Conservation (phyloP, 2,888 invertebrate genomes). For the Lithodes maja region DNA sequence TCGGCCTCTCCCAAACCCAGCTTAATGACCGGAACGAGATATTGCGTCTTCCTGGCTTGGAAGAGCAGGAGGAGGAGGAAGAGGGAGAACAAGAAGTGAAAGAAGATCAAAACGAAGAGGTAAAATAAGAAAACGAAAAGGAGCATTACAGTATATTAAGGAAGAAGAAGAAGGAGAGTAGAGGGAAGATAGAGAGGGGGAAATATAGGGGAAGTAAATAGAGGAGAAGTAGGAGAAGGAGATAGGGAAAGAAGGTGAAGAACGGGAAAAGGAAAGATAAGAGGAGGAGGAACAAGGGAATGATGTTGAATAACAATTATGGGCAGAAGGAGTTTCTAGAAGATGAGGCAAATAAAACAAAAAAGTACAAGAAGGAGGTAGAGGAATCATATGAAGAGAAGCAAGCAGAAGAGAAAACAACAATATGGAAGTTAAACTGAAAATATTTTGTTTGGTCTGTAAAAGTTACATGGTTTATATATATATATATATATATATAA, state of each 20-base stretch:
- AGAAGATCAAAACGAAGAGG: neutral
- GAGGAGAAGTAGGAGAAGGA: neutral
- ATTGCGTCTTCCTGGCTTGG: neutral
- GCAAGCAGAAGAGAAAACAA: too few relatives aligned
- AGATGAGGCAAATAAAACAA: neutral
- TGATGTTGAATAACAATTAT: neutral
- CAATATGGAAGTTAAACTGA: too few relatives aligned
- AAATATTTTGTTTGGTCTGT: too few relatives aligned
- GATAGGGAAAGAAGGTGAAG: neutral
- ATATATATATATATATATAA: too few relatives aligned
- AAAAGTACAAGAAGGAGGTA: neutral
- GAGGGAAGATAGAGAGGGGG: neutral
- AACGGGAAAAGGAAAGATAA: neutral
- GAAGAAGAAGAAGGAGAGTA: neutral
- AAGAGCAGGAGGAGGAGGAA: neutral
- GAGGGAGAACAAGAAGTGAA: neutral
- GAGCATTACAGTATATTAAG: neutral
- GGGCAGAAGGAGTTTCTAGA: neutral
- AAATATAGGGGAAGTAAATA: neutral
- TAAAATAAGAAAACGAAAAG: neutral
- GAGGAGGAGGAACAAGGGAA: neutral
- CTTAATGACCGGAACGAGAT: conserved; percentile 16
- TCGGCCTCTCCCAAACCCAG: neutral
- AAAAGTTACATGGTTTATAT: too few relatives aligned
- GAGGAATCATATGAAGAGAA: neutral